phyloP scores from a whole-genome alignment of 2,888 invertebrate species.

The Sarcophaga subvicina region DNA sequence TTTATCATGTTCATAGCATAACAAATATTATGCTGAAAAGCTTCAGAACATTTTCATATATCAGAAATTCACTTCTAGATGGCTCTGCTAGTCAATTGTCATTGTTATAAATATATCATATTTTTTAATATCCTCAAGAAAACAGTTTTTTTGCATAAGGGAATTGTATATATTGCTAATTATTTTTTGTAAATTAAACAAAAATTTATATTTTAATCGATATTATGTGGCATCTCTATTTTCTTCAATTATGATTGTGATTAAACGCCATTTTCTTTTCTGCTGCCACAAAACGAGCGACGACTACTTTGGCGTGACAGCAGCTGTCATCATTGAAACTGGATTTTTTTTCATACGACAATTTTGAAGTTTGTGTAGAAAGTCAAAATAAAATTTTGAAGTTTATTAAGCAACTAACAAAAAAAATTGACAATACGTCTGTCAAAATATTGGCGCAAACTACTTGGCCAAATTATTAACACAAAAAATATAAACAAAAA shows the following conservation, averaged over 20 bases:
- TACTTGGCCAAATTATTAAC: slow-evolving; percentile 65
- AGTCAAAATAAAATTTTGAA: slow-evolving; percentile 69
- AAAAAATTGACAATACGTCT: slow-evolving; percentile 69
- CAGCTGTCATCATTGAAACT: slow-evolving; percentile 54
- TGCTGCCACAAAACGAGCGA: slow-evolving; percentile 43
- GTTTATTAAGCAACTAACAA: slow-evolving; percentile 70
- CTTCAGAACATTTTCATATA: neutral
- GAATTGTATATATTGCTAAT: neutral
- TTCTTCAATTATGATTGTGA: neutral
- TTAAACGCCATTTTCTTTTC: slow-evolving; percentile 61
- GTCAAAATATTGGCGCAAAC: slow-evolving; percentile 69
- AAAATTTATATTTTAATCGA: neutral
- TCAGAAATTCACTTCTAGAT: too few relatives aligned
- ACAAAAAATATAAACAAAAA: slow-evolving; percentile 69
- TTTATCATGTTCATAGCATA: too few relatives aligned
- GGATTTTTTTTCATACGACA: slow-evolving; percentile 45
- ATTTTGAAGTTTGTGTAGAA: slow-evolving; percentile 69
- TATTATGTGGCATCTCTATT: slow-evolving; percentile 39
- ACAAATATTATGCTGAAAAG: too few relatives aligned
- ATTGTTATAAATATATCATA: too few relatives aligned
- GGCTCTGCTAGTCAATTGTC: too few relatives aligned
- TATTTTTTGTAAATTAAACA: neutral
- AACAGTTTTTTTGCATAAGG: too few relatives aligned
- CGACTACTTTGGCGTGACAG: slow-evolving; percentile 50
- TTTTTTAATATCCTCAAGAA: too few relatives aligned